Evolutionary conservation across 2,888 invertebrate genomes (phyloP), one percentile per base, ranked within the genome.

Genomic region (Neoaliturus tenellus): DNA sequence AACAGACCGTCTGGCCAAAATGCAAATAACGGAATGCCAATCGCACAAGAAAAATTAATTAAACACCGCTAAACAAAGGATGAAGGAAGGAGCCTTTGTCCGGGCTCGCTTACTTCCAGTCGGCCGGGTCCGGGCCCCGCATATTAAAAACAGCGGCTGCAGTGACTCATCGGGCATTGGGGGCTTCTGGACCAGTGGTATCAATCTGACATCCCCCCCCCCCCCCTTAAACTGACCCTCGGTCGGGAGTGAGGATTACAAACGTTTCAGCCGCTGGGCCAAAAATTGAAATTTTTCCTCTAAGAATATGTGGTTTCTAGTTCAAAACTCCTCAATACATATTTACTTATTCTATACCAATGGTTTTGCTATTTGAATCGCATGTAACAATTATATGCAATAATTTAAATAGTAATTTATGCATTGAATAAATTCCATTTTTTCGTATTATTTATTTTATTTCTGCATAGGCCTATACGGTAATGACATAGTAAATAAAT

Each of bases 11-110:
- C 44, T 28, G 73, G 28, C 73, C 73, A 17, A 78, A 78, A 78
- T 78, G 35, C 78, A 31, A 78, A 78, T 55, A 78, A 78, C 23
- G 55, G 55, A 78, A 78, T 78, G 78, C 78, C 78, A 78, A 78
- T 78, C 78, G 33, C 78, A 78, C 51, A 55, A 78, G 48, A 78
- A 78, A 78, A 78, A 78, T 78, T 78, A 78, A 78, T 78, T 78
- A 78, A 78, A 78, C 48, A 44, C 28, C 33, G 48, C 55, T 55
- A 78, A 78, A 78, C 78, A 78, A 78, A 78, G 78, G 55, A 48
- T 78, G 55, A 78, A 78, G 78, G 48, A 51, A 48, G 44, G 23
- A 25, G 51, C 20, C 78, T 78, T 78, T 78, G 78, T 78, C 78
- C 78, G 28, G 20, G 31, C 17, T 17, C 20, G 78, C 14, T 78